These are phyloP conservation scores for Parauchenoglanis punctatus DNA, from an alignment of 2,797 vertebrate species.

Conservation along the genomic window DNA sequence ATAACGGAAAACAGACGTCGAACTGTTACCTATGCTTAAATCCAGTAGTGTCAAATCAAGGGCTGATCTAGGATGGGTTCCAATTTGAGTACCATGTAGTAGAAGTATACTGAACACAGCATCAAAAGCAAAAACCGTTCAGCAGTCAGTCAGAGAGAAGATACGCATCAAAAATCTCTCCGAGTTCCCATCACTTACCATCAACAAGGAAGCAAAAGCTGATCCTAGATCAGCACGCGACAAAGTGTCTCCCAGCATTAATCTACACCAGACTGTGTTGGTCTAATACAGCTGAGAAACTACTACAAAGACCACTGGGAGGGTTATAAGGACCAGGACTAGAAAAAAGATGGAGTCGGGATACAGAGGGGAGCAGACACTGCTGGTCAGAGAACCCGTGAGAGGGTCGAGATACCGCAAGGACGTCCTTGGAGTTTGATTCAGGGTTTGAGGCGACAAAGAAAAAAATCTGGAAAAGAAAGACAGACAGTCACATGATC, in stretches of 20 bases:
- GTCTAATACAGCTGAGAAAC: not conserved
- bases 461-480: not conserved
- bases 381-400: not conserved
- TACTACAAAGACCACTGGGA: not conserved
- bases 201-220: not conserved
- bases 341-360: constrained; percentile 52
- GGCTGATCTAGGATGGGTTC: not conserved
- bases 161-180: constrained; percentile 22
- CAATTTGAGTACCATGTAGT: not conserved
- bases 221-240: constrained; percentile 1
- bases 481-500: not conserved
- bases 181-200: not conserved
- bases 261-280: constrained; percentile 39
- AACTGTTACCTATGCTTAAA: not conserved
- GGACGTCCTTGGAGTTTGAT: not conserved
- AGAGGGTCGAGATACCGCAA: not conserved
- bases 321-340: not conserved
- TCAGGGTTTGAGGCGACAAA: not conserved
- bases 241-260: constrained; percentile 65
- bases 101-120: not conserved
- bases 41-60: not conserved
- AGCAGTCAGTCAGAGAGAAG: not conserved
- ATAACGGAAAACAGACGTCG: not conserved
- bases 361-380: not conserved
- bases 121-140: not conserved